Base-by-base conservation (phyloP, 2,888 invertebrate genomes). In the Cephonodes hylas region DNA sequence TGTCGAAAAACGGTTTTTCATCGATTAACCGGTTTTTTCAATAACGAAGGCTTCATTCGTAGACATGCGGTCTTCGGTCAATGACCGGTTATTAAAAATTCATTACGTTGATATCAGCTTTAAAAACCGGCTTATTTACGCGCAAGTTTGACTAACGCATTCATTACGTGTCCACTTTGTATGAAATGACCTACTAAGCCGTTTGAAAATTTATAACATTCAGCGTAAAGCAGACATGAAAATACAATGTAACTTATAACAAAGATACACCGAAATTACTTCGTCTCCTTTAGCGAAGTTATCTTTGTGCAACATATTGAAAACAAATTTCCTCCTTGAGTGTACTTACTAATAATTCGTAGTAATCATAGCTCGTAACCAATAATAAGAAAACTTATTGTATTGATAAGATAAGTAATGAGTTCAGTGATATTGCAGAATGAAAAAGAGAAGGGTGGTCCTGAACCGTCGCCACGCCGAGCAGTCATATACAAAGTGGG, bases 401-500 rank as follows among this genome's bases (percentile, higher is more conserved):
- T 18, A 18, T 20, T 44, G 20, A 18, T 44, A 10, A 20, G 20
- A 18, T 15, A 18, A 7, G 38, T 34, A 23, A 13, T 10, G 15
- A 20, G 15, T 45, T 5, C 23, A 7, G 18, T 42, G 27, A 42
- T 64, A 20, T 84, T 84, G 64, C 68, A 90, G 89, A 66, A 66
- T 60, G 73, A 79, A 60, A 79, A 84, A 64, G 64, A 68, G 7
- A 80, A 77, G 42, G 64, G 64, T 20, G 65, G 53, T 1, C 63
- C 42, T 10, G 96, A 96, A 75, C 97, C 97, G 3, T 96, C 96
- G 6, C 96, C 96, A 4, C 89, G 93, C 4, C 89, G 93, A 68
- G 94, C 95, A 1, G 96, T 97, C 0, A 78, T 95, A 58, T 95
- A 95, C 80, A 97, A 97, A 89, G 93, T 97, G 31, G 80, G 93